Evolutionary conservation across 1,140 invertebrate species (phyloP).

Genomic region (Drosophila mayri): DNA sequence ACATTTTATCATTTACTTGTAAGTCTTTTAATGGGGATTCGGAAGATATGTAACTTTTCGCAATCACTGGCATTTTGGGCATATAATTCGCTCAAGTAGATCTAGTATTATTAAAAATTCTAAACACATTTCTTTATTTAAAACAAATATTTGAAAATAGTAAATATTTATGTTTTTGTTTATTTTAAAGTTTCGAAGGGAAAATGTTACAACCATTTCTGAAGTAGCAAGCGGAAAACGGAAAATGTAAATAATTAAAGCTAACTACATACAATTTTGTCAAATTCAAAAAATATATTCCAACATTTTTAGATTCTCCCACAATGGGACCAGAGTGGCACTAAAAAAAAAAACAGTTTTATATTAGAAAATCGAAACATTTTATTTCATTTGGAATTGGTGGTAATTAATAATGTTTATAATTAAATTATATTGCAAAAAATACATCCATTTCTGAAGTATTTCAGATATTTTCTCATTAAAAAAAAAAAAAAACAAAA

Average conservation of each 20-base stretch:
- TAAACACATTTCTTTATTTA: no score
- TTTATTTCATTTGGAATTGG: background rate
- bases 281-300: background rate
- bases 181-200: background rate
- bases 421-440: background rate
- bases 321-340: background rate
- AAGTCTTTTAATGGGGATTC: no score
- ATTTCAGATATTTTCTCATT: background rate
- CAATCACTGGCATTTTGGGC: no score
- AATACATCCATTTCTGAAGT: background rate
- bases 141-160: no score
- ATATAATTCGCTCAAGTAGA: no score
- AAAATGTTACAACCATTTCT: no score
- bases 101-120: no score
- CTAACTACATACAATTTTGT: background rate
- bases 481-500: background rate
- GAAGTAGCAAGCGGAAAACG: background rate
- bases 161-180: no score
- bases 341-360: background rate
- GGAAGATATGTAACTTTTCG: no score
- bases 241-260: no score
- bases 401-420: background rate
- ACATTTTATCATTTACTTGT: no score
- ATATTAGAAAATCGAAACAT: background rate
- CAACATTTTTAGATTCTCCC: background rate